Base-by-base conservation (phyloP, 2,113 vertebrate species). In the Rhinopomastus cyanomelas region DNA sequence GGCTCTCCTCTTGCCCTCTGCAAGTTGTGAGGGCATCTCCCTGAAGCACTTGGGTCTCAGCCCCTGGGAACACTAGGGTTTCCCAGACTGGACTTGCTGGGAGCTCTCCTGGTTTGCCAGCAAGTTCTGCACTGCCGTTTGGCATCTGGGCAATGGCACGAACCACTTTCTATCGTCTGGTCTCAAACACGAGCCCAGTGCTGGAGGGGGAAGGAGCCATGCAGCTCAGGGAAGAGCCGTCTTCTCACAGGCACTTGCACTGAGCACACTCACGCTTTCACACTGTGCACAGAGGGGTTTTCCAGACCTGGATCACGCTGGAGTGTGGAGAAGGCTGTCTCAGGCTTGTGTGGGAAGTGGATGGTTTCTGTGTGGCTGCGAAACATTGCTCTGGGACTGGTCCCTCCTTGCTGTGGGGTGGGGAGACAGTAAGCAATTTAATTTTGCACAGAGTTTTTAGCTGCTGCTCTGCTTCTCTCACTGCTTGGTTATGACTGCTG, bases 41-140 rank as follows among this genome's bases (percentile, higher is more conserved):
- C 34, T 56, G 34, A 42, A 20, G 27, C 55, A 29, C 8, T 16
- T 14, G 20, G 26, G 27, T 23, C 67, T 39, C 36, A 39, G 51
- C 20, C 11, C 7, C 21, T 55, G 51, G 51, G 21, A 14, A 52
- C 25, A 29, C 17, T 18, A 27, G 25, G 48, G 32, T 22, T 21
- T 25, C 36, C 32, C 66, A 51, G 48, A 25, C n/a, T 49, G 65
- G 65, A 16, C 46, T 34, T 49, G 23, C 46, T 52, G 26, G 32
- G 32, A 52, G 67, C 68, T 71, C 68, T 71, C 51, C 51, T 71
- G 29, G 68, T 42, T 71, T 55, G 15, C 68, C 51, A 12, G 51
- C 16, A 48, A 42, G 34, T 29, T n/a, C 29, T 0, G 0, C 23
- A 52, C 22, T 71, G 53, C 52, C 2, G 1, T 22, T 79, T 76